Conservation (phyloP, 2,797 vertebrate species). For the Parauchenoglanis ngamensis region DNA sequence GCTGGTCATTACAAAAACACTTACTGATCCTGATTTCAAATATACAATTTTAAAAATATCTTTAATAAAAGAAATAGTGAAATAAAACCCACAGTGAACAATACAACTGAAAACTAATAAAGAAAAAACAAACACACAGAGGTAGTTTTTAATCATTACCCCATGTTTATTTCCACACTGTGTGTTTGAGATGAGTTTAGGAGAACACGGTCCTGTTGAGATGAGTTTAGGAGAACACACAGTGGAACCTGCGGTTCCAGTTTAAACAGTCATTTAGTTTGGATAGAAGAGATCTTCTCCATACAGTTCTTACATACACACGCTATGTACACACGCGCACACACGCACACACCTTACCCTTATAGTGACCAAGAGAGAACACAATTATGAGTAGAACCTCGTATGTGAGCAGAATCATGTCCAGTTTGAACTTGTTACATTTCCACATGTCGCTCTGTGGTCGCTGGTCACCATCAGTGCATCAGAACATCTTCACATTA, state of each 20-base stretch:
- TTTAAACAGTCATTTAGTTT: neutral
- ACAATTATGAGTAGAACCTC: constrained; percentile 27
- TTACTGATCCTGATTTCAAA: neutral
- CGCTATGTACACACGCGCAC: constrained; percentile 5
- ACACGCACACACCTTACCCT: constrained; percentile 21
- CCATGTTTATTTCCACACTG: constrained; percentile 19
- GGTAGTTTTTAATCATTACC: neutral
- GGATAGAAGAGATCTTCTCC: neutral
- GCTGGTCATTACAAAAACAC: neutral
- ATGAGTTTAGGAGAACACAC: neutral
- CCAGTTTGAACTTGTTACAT: neutral
- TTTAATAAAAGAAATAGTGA: neutral
- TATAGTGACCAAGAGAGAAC: constrained; percentile 21
- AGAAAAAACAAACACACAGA: neutral
- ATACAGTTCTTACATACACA: neutral
- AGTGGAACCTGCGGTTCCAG: neutral
- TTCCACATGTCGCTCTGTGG: neutral
- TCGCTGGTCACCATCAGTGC: neutral
- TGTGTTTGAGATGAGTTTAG: neutral
- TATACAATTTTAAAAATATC: neutral
- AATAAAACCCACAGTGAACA: neutral
- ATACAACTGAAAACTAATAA: neutral
- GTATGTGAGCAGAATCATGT: neutral
- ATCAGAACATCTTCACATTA: constrained; percentile 12
- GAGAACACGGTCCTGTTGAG: neutral